Evolutionary conservation across 2,797 vertebrate species (phyloP), one percentile per base, ranked within the genome.

Genomic region (Darevskia mixta): DNA sequence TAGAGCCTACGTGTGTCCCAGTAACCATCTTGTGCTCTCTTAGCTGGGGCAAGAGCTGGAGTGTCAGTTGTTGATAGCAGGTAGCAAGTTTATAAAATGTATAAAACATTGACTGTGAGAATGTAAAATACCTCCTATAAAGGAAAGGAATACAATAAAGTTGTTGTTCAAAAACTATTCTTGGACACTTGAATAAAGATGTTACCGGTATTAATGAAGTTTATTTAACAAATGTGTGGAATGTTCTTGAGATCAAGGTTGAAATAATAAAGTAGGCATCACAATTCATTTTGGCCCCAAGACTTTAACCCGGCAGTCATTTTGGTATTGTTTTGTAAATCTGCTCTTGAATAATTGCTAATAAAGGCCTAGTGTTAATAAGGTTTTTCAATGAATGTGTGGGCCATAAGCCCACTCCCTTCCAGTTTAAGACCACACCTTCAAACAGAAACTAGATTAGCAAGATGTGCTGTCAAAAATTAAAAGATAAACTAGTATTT

Each of bases 401-500:
- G 43, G 87, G 35, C 81, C 29, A 79, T 32, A 82, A 76, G 43
- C 8, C 0, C 4, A 15, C n/a, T 58, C 27, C n/a, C 5, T 32
- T 3, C 5, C 17, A 17, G 17, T n/a, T 32, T 72, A 32, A 72
- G 32, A 79, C 71, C 27, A 27, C 11, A 49, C 49, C 25, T 55
- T 87, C 41, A 77, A 82, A 87, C n/a, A 76, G 58, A 76, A 76
- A 55, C 38, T 66, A 67, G 71, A 82, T 82, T 76, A 82, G 55
- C 18, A 75, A 32, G 29, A n/a, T 75, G 35, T 73, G 78, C 27
- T 61, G 27, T 25, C 35, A 11, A 75, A 87, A 49, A 13, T 76
- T 82, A 76, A 66, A 45, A 49, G 43, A 11, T 18, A 72, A 23
- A 61, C 25, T 9, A 41, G 9, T 18, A 41, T 11, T 41, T 41